Base-by-base conservation (phyloP, 2,797 vertebrate genomes). In the Discoglossus pictus region DNA sequence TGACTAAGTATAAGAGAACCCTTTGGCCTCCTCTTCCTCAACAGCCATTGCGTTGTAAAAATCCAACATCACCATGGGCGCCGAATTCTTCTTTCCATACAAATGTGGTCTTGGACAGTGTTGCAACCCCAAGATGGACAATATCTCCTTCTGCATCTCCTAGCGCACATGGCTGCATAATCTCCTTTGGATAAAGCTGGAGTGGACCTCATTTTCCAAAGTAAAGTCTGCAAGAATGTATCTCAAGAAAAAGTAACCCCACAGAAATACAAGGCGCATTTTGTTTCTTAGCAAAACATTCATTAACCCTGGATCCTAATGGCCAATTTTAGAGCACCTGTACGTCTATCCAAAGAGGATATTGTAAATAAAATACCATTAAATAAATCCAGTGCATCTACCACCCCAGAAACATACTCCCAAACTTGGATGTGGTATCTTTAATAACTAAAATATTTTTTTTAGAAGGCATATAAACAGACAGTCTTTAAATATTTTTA, bases 11-110 rank as follows among this genome's bases (percentile, higher is more conserved):
- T 98, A 98, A 15, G 96, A 98, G 82, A 92, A 98, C 62, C 95
- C 92, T 78, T 92, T 89, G 7, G 75, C 81, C 75, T 91, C 92
- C 78, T 93, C 94, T 56, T 92, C 92, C 69, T 96, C 96, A 12
- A 87, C 93, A 75, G 94, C 90, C 93, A 98, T 98, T 75, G 96
- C 94, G 78, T 98, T 97, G 90, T 98, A 98, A 74, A 98, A 84
- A 90, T 98, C 96, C 92, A 98, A 84, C 96, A 98, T 98, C 78
- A 98, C 98, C 94, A 98, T 97, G 61, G 96, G 96, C 27, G 96
- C 96, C n/a, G 96, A 94, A 86, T 98, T 98, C 84, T 98, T 94
- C 79, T 98, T 98, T 73, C 96, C 94, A 81, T 96, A 94, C 82
- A 97, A 92, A 83, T 98, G 94, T 54, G 96, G 96, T 72, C 95